Evolutionary conservation across 2,113 vertebrate species (phyloP).

Genomic region (Toxostoma redivivum): DNA sequence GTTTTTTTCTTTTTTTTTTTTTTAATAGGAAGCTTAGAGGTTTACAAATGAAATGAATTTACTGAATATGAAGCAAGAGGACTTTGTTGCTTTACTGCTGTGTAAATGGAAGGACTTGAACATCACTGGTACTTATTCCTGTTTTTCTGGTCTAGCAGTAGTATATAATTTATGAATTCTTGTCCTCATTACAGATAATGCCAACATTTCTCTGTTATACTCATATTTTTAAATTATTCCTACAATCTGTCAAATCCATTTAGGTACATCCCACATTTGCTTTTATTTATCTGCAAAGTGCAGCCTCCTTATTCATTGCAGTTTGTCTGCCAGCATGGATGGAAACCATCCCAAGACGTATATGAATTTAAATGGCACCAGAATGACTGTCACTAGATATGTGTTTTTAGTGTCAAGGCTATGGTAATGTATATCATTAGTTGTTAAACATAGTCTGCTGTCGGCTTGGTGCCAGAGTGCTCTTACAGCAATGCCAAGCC

Average conservation of each 20-base stretch:
- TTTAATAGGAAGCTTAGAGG: not conserved
- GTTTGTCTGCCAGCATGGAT: constrained; percentile 51
- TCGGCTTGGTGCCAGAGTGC: constrained; percentile 15
- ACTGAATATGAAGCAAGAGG: not conserved
- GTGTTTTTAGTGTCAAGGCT: constrained; percentile 69
- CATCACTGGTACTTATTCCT: not conserved
- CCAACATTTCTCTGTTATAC: not conserved
- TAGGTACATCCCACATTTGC: constrained; percentile 44
- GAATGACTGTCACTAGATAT: constrained; percentile 53
- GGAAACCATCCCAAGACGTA: constrained; percentile 52
- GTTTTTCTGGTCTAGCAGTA: not conserved
- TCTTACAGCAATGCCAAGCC: constrained; percentile 25
- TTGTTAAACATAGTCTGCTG: constrained; percentile 67
- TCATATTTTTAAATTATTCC: constrained; percentile 29
- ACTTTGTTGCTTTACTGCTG: not conserved
- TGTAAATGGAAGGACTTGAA: not conserved
- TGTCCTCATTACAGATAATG: not conserved
- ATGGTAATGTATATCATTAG: constrained; percentile 64
- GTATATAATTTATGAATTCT: not conserved
- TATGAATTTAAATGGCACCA: constrained; percentile 57
- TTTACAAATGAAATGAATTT: not conserved
- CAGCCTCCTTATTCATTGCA: constrained; percentile 48
- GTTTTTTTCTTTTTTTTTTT: not conserved
- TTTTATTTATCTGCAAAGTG: constrained; percentile 57
- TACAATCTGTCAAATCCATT: constrained; percentile 30